A percentile compares a stretch with the other conserved stretches of the same genome.
phyloP scores from a whole-genome alignment of 2,797 vertebrate species.

The Arvicola amphibius region DNA sequence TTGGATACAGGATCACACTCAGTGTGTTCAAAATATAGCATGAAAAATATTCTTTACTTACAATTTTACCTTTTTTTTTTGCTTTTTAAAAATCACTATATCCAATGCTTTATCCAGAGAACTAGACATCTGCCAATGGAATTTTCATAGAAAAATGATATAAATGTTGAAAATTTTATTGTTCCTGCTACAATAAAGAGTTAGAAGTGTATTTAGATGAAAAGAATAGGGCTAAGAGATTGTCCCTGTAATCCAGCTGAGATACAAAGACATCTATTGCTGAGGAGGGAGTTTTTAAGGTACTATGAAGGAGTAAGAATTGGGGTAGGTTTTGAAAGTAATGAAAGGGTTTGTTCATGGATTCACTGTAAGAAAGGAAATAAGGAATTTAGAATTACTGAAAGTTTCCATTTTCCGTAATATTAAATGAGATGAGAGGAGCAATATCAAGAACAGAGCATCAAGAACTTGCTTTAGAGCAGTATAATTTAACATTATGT shows the following conservation, averaged over 20 bases:
- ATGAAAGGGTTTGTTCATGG: neutral
- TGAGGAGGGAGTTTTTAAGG: neutral
- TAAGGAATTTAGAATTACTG: neutral
- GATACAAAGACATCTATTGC: neutral
- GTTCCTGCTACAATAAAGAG: neutral
- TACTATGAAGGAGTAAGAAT: neutral
- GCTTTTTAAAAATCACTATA: neutral
- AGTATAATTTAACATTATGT: neutral
- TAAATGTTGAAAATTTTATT: neutral
- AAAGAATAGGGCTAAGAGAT: neutral
- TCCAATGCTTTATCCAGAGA: neutral
- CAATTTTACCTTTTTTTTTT: too few relatives aligned
- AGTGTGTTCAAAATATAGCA: neutral
- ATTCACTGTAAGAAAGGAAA: neutral
- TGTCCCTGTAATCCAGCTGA: neutral
- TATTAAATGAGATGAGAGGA: neutral
- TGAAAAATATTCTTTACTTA: neutral
- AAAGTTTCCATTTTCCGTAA: neutral
- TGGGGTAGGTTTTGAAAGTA: neutral
- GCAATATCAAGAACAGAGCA: neutral
- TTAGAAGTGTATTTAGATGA: neutral
- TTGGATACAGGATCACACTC: neutral
- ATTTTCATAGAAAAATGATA: neutral
- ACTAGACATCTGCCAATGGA: neutral
- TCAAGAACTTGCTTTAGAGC: neutral